phyloP scores from a whole-genome alignment of 2,113 vertebrate genomes.

The Melozone crissalis region DNA sequence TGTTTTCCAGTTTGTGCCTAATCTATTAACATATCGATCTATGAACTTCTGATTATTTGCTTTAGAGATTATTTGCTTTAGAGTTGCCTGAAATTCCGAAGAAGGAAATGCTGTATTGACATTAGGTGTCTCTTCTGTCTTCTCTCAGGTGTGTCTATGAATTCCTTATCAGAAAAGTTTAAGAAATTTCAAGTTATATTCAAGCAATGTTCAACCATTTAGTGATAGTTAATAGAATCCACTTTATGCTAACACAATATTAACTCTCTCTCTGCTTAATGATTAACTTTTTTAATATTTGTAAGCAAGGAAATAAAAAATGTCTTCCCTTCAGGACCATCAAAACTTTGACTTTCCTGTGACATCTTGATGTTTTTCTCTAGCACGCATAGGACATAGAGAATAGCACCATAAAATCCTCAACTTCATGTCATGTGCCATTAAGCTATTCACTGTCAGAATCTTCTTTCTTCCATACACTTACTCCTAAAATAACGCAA shows the following conservation, averaged over 20 bases:
- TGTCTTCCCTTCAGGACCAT: not conserved
- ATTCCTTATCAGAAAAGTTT: not conserved
- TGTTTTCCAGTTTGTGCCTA: not conserved
- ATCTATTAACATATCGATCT: not conserved
- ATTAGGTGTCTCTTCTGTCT: not conserved
- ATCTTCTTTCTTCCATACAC: not conserved
- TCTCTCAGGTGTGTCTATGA: not conserved
- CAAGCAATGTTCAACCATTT: accelerated
- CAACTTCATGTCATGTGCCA: not conserved
- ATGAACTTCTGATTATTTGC: not conserved
- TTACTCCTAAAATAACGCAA: not conserved
- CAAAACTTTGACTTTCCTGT: not conserved
- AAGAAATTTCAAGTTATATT: not conserved
- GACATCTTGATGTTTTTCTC: not conserved
- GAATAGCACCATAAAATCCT: not conserved
- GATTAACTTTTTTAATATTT: not conserved
- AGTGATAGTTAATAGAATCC: not conserved
- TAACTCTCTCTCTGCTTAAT: not conserved
- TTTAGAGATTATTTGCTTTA: not conserved
- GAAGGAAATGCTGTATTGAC: not conserved
- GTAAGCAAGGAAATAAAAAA: not conserved
- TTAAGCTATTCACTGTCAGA: not conserved
- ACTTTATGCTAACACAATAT: not conserved
- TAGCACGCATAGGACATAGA: not conserved
- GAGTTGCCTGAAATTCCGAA: not conserved